Conservation (phyloP, 2,888 invertebrate genomes). For the Argyra leucocephala region DNA sequence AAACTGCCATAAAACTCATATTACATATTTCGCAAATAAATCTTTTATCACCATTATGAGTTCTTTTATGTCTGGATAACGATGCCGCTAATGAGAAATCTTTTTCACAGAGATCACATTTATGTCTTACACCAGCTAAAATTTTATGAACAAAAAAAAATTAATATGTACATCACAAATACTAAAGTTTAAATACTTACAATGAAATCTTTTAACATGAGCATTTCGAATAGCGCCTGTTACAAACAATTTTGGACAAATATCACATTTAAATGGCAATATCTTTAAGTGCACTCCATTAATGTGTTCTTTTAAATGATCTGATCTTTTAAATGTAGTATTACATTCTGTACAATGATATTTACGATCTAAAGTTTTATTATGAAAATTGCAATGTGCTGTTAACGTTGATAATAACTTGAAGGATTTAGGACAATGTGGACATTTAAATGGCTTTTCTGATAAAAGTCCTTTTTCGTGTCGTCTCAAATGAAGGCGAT, state of each 20-base stretch:
- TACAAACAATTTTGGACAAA: neutral
- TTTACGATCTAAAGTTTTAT: slow-evolving; percentile 2
- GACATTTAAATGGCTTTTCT: slow-evolving; percentile 9
- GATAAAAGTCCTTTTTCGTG: neutral
- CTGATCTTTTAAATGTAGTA: slow-evolving; percentile 7
- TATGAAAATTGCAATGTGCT: slow-evolving; percentile 4
- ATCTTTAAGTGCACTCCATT: slow-evolving; percentile 9
- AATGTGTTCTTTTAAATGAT: slow-evolving; percentile 8
- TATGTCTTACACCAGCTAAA: neutral
- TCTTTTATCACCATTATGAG: slow-evolving; percentile 6
- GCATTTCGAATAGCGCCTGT: neutral
- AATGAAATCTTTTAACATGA: neutral
- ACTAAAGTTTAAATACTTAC: neutral
- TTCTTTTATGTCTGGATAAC: neutral
- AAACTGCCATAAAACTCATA: slow-evolving; percentile 7
- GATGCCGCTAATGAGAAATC: slow-evolving; percentile 5
- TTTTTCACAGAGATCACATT: slow-evolving; percentile 4
- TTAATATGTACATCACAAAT: too few relatives aligned
- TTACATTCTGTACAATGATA: slow-evolving; percentile 9
- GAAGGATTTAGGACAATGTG: slow-evolving; percentile 9
- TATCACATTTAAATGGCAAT: neutral
- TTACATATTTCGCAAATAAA: slow-evolving; percentile 9
- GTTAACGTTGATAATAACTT: slow-evolving; percentile 7
- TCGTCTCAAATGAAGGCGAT: neutral
- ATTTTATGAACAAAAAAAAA: neutral